A percentile compares a stretch with the other conserved stretches of the same genome.
These are phyloP conservation scores for Ptychodera flava DNA, from an alignment of 35 echinoderm and acorn worm species.

Conservation along the genomic window DNA sequence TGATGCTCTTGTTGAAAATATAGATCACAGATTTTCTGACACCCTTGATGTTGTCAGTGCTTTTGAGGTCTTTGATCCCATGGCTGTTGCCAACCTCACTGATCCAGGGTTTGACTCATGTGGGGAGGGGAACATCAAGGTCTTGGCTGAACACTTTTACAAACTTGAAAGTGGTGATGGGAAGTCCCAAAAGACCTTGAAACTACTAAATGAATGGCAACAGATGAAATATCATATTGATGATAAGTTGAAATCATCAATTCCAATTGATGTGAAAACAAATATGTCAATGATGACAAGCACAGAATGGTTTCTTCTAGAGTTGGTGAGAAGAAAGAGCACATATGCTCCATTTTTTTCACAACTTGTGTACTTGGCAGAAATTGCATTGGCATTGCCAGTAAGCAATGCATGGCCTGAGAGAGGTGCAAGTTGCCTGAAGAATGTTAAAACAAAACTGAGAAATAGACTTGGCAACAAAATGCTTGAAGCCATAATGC, in stretches of 20 bases:
- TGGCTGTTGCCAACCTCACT: not conserved
- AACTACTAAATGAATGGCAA: constrained; percentile 17
- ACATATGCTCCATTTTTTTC: constrained; percentile 12
- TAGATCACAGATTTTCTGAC: constrained; percentile 24
- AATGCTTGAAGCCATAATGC: constrained; percentile 18
- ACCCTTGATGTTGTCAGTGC: not conserved
- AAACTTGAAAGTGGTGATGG: not conserved
- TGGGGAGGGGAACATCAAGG: not conserved
- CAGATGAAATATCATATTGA: constrained; percentile 16
- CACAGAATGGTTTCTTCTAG: constrained; percentile 11
- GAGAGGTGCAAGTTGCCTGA: constrained; percentile 18
- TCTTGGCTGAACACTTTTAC: not conserved
- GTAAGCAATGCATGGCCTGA: constrained; percentile 34
- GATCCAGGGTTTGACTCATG: not conserved
- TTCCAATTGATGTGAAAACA: not conserved
- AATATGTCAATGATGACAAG: not conserved
- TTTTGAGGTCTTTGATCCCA: not conserved
- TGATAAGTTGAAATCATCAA: not conserved
- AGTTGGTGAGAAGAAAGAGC: constrained; percentile 9
- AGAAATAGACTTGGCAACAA: constrained; percentile 25
- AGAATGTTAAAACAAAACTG: constrained; percentile 14
- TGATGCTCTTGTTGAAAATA: constrained; percentile 4
- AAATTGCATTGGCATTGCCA: not conserved
- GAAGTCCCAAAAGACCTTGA: not conserved
- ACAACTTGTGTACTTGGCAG: not conserved